Conservation (phyloP, 2,888 invertebrate genomes). For the Parnassius apollo region DNA sequence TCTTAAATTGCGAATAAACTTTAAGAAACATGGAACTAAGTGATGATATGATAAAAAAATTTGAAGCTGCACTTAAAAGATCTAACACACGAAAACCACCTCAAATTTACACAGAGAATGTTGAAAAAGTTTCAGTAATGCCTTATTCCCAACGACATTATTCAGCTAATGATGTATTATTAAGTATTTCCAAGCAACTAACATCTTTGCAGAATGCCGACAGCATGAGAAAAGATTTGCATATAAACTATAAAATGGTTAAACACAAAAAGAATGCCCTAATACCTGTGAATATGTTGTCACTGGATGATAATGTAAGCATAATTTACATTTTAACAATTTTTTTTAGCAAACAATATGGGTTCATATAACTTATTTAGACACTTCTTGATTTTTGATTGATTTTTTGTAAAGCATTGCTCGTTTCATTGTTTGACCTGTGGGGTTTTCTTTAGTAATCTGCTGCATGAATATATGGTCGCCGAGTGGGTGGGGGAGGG, state of each 20-base stretch:
- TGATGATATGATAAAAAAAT: slow-evolving; percentile 33
- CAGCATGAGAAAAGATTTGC: slow-evolving; percentile 31
- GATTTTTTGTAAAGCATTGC: too few relatives aligned
- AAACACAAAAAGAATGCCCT: slow-evolving; percentile 42
- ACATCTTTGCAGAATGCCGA: slow-evolving; percentile 59
- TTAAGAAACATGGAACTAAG: slow-evolving; percentile 31
- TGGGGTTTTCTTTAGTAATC: too few relatives aligned
- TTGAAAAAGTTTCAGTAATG: slow-evolving; percentile 25
- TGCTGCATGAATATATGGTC: too few relatives aligned
- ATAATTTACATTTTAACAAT: not conserved
- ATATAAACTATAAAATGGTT: slow-evolving; percentile 27
- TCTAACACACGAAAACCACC: slow-evolving; percentile 30
- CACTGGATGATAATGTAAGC: slow-evolving; percentile 33
- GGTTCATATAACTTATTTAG: too few relatives aligned
- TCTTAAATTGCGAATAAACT: not conserved
- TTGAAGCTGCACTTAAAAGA: slow-evolving; percentile 43
- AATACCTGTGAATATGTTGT: slow-evolving; percentile 45
- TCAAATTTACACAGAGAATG: slow-evolving; percentile 41
- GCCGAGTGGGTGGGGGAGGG: too few relatives aligned
- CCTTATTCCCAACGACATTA: slow-evolving; percentile 9
- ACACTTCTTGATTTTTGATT: too few relatives aligned
- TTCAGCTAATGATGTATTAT: slow-evolving; percentile 52
- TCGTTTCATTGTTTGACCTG: too few relatives aligned
- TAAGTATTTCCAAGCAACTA: slow-evolving; percentile 53
- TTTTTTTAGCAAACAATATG: too few relatives aligned